Conservation (phyloP, 2,888 invertebrate genomes). For the Homarus gammarus region DNA sequence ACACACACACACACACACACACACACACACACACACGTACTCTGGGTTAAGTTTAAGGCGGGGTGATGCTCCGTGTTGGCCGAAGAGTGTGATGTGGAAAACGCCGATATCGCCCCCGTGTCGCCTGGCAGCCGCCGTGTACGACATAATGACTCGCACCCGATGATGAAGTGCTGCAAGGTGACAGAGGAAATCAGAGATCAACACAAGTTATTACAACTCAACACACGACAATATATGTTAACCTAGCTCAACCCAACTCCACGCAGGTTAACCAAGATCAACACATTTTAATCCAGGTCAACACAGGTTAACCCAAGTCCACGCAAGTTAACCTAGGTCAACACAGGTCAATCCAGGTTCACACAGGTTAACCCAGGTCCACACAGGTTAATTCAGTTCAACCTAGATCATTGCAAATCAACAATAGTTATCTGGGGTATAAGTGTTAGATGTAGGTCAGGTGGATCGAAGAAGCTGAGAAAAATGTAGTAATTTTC, state of each 20-base stretch:
- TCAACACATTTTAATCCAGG: neutral
- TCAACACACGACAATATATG: neutral
- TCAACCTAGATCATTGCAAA: neutral
- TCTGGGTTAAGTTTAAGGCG: constrained; percentile 76
- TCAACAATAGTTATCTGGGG: too few species aligned
- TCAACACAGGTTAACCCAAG: neutral
- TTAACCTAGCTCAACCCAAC: too few species aligned
- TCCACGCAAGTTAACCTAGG: too few species aligned
- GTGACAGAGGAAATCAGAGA: too few species aligned
- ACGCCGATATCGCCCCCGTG: constrained; percentile 81
- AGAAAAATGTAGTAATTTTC: too few species aligned
- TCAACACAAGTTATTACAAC: neutral
- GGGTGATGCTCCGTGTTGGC: constrained; percentile 73
- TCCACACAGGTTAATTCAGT: neutral
- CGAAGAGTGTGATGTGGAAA: constrained; percentile 76
- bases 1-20: constrained; percentile 31
- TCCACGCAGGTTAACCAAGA: neutral
- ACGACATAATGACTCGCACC: constrained; percentile 87
- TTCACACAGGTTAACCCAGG: too few species aligned
- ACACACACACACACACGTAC: constrained; percentile 81
- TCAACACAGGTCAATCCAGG: too few species aligned
- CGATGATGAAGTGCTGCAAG: constrained; percentile 86
- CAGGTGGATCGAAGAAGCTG: too few species aligned
- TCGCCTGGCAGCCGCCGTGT: constrained; percentile 84
- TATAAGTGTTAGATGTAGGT: too few species aligned